Evolutionary conservation across 1,140 invertebrate species (phyloP), one percentile per base, ranked within the genome.

Genomic region (Panulirus ornatus): DNA sequence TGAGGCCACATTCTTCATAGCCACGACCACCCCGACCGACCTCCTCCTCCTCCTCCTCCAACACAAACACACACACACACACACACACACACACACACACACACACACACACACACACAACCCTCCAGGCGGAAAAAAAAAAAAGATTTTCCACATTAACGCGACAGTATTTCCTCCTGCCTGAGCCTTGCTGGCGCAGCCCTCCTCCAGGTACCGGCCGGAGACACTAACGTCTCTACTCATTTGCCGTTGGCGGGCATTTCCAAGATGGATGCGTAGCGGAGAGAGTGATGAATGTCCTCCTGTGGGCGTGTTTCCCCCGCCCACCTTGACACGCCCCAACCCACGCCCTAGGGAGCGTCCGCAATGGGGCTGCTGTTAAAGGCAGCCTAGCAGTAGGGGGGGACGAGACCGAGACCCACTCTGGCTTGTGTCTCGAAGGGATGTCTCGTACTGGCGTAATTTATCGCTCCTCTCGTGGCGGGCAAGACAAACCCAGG

Each of bases 221-320:
- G 36, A 79, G 40, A 44, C 76, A 79, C 42, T 79, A 79, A 79
- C 44, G 22, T 42, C 76, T 11, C 27, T 16, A 47, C 76, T 79
- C 76, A 79, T 79, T 79, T 79, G 42, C 76, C 42, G 27, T 22
- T 30, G 14, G 19, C 14, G 76, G 76, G 40, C 40, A 79, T 47
- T 79, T 30, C 76, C 2, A 79, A 79, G 76, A 79, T 47, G 42
- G 76, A 79, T 79, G 76, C 3, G 11, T 16, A n/a, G 19, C 27
- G 6, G 42, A 47, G 76, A 44, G 1, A n/a, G 76, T 44, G 76
- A 79, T 79, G 42, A 51, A 79, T 11, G 76, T 79, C 76, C 42
- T 30, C 40, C n/a, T 2, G 76, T 79, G 76, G 76, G 76, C 42
- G 76, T 79, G 76, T 42, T 19, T 14, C 1, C 14, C 27, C 76